phyloP scores from a whole-genome alignment of 2,113 vertebrate species.

The Zeus faber region DNA sequence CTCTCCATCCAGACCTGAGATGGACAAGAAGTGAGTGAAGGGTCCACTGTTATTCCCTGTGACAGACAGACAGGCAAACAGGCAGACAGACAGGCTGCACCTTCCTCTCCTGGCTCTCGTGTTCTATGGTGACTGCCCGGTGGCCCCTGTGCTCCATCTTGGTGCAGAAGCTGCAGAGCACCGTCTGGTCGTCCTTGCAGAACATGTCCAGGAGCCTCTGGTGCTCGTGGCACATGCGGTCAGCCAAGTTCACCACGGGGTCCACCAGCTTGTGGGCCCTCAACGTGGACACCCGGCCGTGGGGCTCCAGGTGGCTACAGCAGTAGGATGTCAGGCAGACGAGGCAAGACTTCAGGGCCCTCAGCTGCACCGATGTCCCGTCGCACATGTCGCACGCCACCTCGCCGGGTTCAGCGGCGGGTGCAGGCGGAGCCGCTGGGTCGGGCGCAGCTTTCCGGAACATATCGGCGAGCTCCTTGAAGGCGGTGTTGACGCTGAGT shows the following conservation, averaged over 20 bases:
- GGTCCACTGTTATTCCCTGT: background rate
- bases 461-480: background rate
- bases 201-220: background rate
- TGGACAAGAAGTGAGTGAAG: too few relatives aligned
- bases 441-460: too few relatives aligned
- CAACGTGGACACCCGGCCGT: background rate
- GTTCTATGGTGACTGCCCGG: background rate
- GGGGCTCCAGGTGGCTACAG: background rate
- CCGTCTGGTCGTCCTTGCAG: background rate
- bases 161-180: background rate
- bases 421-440: background rate
- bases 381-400: background rate
- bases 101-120: background rate
- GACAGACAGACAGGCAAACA: too few relatives aligned
- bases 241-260: background rate
- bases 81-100: too few relatives aligned
- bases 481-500: background rate
- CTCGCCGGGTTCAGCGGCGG: background rate
- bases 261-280: background rate
- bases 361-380: too few relatives aligned
- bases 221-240: background rate
- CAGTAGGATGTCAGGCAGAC: background rate
- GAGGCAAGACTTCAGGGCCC: background rate
- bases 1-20: too few relatives aligned
- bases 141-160: background rate